Evolutionary conservation across 2,888 invertebrate genomes (phyloP).

Genomic region (Epirrhoe tristata): DNA sequence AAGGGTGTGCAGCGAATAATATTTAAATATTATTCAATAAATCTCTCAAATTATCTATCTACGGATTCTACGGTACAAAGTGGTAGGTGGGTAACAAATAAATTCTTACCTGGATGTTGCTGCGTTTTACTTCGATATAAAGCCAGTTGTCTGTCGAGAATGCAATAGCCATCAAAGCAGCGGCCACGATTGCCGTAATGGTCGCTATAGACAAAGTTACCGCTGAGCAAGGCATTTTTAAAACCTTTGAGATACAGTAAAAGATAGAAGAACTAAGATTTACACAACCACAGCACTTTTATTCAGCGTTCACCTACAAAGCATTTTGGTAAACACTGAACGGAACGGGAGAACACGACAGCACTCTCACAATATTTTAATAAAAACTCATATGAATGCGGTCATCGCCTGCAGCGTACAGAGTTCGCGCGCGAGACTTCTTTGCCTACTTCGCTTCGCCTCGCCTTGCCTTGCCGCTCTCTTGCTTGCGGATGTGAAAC

Average conservation of each 20-base stretch:
- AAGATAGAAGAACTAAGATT: conserved; percentile 64
- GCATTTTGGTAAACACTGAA: conserved; percentile 83
- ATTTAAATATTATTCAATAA: too few species aligned
- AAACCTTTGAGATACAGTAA: conserved; percentile 70
- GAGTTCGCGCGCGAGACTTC: conserved; percentile 83
- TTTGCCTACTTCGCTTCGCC: conserved; percentile 74
- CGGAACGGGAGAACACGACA: conserved; percentile 78
- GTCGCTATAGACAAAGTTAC: conserved; percentile 97
- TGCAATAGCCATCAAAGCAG: conserved; percentile 96
- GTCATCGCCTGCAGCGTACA: conserved; percentile 84
- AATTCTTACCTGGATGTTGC: conserved; percentile 91
- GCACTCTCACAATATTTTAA: conserved; percentile 79
- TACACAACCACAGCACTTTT: conserved; percentile 81
- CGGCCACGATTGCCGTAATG: conserved; percentile 97
- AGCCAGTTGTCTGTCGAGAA: conserved; percentile 99
- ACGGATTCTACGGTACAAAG: not conserved
- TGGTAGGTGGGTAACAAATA: not conserved
- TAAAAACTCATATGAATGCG: conserved; percentile 83
- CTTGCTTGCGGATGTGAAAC: conserved; percentile 85
- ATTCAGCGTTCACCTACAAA: conserved; percentile 78
- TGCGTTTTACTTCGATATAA: conserved; percentile 95
- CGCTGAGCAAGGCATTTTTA: conserved; percentile 96
- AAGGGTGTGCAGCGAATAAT: too few species aligned
- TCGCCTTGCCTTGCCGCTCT: conserved; percentile 80
- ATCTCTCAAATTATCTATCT: not conserved